Evolutionary conservation across 2,113 vertebrate genomes (phyloP).

Genomic region (Onychostruthus taczanowskii): DNA sequence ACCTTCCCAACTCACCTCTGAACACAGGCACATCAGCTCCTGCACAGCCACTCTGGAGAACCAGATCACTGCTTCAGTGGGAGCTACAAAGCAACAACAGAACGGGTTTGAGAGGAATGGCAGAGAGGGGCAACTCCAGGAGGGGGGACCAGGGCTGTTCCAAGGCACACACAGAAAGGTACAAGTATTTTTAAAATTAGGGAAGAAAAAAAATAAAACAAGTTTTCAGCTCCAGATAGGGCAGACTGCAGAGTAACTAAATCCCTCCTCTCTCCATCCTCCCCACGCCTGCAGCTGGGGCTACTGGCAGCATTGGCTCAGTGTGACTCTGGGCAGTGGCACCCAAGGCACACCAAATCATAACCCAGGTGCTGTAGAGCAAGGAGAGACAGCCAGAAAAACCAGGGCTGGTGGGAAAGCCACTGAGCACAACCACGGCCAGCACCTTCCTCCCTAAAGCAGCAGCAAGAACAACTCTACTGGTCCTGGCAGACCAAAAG

Average conservation of each 20-base stretch:
- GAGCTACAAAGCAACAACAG: constrained; percentile 21
- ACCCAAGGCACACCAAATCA: background rate
- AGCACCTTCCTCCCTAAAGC: background rate
- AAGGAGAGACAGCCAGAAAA: background rate
- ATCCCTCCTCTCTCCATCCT: background rate
- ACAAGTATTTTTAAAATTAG: background rate
- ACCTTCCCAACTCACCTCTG: constrained; percentile 48
- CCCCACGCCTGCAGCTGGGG: background rate
- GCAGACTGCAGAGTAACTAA: background rate
- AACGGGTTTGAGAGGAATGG: background rate
- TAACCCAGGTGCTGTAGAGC: background rate
- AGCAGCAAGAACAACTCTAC: background rate
- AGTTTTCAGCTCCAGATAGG: background rate
- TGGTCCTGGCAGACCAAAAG: background rate
- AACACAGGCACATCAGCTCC: background rate
- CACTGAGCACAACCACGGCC: rapidly evolving
- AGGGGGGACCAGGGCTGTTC: background rate
- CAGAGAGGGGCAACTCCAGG: background rate
- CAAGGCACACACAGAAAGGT: background rate
- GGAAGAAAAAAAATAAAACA: background rate
- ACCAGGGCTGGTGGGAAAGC: background rate
- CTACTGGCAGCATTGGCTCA: rapidly evolving
- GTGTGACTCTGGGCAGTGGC: rapidly evolving
- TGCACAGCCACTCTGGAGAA: rapidly evolving
- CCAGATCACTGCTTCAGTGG: background rate